These are phyloP conservation scores for Girardinus metallicus DNA, from an alignment of 2,797 vertebrate genomes.

Conservation along the genomic window DNA sequence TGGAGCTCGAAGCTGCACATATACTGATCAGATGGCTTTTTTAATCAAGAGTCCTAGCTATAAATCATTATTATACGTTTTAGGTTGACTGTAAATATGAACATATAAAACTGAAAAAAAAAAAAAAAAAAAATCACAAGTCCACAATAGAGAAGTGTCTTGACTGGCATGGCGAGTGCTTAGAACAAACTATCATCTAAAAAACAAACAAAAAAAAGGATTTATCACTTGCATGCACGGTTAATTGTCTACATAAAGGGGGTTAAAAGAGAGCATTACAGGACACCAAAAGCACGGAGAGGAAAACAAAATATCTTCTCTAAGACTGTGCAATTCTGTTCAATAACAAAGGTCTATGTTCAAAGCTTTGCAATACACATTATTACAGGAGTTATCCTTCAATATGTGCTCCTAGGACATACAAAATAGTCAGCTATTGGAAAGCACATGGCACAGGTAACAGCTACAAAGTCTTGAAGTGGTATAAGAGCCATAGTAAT, in stretches of 20 bases:
- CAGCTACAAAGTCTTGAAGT: slow-evolving; percentile 67
- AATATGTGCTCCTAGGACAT: slow-evolving; percentile 73
- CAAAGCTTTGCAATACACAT: slow-evolving; percentile 73
- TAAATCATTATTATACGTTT: slow-evolving; percentile 66
- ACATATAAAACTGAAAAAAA: slow-evolving; percentile 56
- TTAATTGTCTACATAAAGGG: slow-evolving; percentile 70
- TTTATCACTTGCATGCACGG: slow-evolving; percentile 81
- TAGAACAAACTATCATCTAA: slow-evolving; percentile 68
- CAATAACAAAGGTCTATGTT: slow-evolving; percentile 71
- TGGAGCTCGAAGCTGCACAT: slow-evolving; percentile 51
- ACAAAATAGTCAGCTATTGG: slow-evolving; percentile 75
- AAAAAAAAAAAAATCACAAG: slow-evolving; percentile 63
- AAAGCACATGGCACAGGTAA: slow-evolving; percentile 77
- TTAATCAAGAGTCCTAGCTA: slow-evolving; percentile 54
- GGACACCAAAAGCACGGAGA: slow-evolving; percentile 72
- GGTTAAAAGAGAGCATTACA: slow-evolving; percentile 72
- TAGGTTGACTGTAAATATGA: slow-evolving; percentile 75
- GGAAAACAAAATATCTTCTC: slow-evolving; percentile 61
- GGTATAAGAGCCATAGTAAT: slow-evolving; percentile 63
- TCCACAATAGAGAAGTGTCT: slow-evolving; percentile 72
- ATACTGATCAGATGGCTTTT: slow-evolving; percentile 68
- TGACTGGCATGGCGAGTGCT: slow-evolving; percentile 57
- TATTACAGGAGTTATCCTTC: slow-evolving; percentile 62
- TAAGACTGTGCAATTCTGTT: slow-evolving; percentile 68
- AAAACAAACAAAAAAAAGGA: not conserved